Base-by-base conservation (phyloP, 1,140 invertebrate species). In the Asbolus verrucosus region DNA sequence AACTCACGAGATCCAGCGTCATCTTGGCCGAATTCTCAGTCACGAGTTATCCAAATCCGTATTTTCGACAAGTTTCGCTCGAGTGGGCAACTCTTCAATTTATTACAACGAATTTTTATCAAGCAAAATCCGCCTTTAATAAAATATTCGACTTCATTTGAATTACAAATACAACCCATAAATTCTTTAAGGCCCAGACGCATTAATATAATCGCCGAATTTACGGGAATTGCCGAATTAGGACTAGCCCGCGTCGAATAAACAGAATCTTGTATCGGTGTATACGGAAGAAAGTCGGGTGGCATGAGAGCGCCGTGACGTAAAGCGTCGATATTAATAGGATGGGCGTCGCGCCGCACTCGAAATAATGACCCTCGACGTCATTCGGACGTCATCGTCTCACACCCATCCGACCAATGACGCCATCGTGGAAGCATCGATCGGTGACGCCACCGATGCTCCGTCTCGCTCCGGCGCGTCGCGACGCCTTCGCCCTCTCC, bases 371-470 rank as follows among this genome's bases (percentile, higher is more conserved):
- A 69, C 65, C 65, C 65, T 33, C 46, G 50, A 69, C 67, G 67
- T 61, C 33, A 60, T 43, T 24, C 21, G 67, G 72, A 73, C 72
- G 72, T 73, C 72, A 73, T 24, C 6, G 8, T 69, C 60, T 59
- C 67, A 65, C 75, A 72, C 72, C 69, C 66, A 67, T 70, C 43
- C 41, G 66, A 46, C 60, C 31, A 33, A 54, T 75, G 73, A 78
- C 76, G 77, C 77, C 75, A 76, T 61, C 14, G 41, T 30, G 60
- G 54, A 69, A 70, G 61, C 77, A 78, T 78, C 74, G 76, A 79
- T 79, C 72, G 14, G 65, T 73, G 74, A 76, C 75, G 78, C 75
- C 72, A 73, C 59, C 15, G 11, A 21, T 16, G n/a, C 15, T 19
- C 54, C 38, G 14, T 72, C 50, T 70, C 59, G 11, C 6, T 67